Evolutionary conservation across 2,113 vertebrate genomes (phyloP).

Genomic region (Bos taurus): DNA sequence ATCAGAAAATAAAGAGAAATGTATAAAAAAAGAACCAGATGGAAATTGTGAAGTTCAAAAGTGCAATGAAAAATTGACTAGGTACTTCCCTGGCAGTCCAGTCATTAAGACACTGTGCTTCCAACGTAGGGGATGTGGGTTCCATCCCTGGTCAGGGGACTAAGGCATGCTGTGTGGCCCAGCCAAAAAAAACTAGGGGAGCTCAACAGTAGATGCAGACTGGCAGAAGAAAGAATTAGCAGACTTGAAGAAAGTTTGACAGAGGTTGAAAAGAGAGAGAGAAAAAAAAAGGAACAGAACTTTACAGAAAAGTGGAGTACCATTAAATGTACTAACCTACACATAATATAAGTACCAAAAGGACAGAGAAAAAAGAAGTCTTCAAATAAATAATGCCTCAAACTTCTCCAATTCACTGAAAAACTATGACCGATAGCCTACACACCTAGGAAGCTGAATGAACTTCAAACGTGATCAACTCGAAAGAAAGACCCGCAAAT

Average conservation of each 20-base stretch:
- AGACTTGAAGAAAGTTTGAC: not conserved
- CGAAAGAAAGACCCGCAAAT: not conserved
- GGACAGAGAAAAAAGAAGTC: not conserved
- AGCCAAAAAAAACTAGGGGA: not conserved
- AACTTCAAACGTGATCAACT: not conserved
- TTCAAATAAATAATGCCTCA: not conserved
- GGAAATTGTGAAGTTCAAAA: not conserved
- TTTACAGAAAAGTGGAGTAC: not conserved
- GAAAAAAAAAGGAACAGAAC: not conserved
- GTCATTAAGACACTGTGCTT: not conserved
- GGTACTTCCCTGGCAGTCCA: not conserved
- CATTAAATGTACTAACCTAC: not conserved
- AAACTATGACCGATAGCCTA: not conserved
- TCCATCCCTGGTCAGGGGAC: not conserved
- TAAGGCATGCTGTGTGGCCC: not conserved
- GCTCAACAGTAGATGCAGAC: not conserved
- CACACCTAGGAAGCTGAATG: not conserved
- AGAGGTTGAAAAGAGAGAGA: not conserved
- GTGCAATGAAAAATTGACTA: not conserved
- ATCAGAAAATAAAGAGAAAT: not conserved
- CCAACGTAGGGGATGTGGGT: not conserved
- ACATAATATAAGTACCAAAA: not conserved
- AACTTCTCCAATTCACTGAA: not conserved
- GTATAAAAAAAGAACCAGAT: not conserved
- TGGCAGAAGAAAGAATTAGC: not conserved